phyloP scores from a whole-genome alignment of 2,888 invertebrate species.

The Lobophora halterata region DNA sequence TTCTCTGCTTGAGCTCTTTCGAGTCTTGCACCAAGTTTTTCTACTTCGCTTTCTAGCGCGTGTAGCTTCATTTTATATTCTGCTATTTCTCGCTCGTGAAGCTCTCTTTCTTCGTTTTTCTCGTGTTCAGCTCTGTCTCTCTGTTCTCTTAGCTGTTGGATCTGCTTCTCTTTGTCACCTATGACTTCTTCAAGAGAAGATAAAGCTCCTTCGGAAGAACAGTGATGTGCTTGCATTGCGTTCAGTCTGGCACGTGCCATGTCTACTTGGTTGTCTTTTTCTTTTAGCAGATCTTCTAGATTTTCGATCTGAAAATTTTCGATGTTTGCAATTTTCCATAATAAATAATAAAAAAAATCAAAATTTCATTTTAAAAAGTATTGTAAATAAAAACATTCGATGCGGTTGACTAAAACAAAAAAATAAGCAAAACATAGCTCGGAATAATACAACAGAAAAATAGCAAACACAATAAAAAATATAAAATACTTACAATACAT shows the following conservation, averaged over 20 bases:
- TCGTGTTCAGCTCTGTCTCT: conserved; percentile 97
- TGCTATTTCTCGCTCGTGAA: conserved; percentile 95
- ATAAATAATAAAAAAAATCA: no score
- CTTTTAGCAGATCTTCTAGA: conserved; percentile 96
- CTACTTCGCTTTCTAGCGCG: conserved; percentile 94
- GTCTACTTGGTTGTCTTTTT: conserved; percentile 98
- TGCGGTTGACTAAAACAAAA: no score
- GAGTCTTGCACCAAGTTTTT: conserved; percentile 91
- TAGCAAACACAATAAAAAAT: conserved; percentile 24
- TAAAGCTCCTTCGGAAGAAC: conserved; percentile 95
- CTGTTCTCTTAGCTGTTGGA: conserved; percentile 95
- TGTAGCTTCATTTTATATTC: conserved; percentile 97
- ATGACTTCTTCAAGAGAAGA: conserved; percentile 97
- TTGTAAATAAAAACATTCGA: conserved; percentile 21
- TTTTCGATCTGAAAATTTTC: conserved; percentile 95
- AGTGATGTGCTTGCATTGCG: conserved; percentile 97
- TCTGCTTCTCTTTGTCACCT: conserved; percentile 98
- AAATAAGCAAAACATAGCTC: no score
- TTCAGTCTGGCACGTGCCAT: conserved; percentile 94
- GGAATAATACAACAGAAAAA: no score
- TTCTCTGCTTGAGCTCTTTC: conserved; percentile 95
- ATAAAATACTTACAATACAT: conserved; percentile 45
- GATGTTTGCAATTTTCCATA: no score
- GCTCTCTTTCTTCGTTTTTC: conserved; percentile 96
- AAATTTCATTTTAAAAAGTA: conserved; percentile 26